Conservation (phyloP, 2,888 invertebrate genomes). For the Patella ulyssiponensis region DNA sequence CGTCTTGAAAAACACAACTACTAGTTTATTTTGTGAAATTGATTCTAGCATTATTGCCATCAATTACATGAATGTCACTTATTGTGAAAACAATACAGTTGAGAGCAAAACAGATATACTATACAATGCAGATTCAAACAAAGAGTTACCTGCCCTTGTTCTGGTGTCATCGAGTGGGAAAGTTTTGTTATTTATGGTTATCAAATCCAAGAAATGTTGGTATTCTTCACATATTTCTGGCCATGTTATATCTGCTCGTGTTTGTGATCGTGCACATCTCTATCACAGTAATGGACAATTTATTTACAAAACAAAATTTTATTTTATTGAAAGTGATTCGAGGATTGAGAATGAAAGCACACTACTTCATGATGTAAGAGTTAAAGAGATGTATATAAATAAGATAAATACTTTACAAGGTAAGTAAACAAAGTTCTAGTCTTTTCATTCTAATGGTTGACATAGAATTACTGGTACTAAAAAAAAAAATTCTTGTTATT, state of each 20-base stretch:
- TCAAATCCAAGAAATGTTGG: not conserved
- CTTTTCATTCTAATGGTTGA: too few species aligned
- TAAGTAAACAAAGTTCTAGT: too few species aligned
- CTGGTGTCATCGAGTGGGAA: not conserved
- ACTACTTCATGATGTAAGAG: not conserved
- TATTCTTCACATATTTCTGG: not conserved
- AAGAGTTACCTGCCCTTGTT: slow-evolving; percentile 1
- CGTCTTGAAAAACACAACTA: not conserved
- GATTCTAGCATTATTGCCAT: not conserved
- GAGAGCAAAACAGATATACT: slow-evolving; percentile 1
- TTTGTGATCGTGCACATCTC: not conserved
- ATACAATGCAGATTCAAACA: not conserved
- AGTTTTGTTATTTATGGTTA: not conserved
- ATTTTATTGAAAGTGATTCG: not conserved
- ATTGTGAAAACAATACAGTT: not conserved
- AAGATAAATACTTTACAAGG: too few species aligned
- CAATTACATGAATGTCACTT: not conserved
- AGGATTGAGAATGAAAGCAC: not conserved
- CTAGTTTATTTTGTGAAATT: not conserved
- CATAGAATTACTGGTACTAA: too few species aligned
- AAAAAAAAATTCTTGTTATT: too few species aligned
- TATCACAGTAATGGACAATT: not conserved
- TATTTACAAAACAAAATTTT: slow-evolving; percentile 4
- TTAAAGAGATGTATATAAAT: not conserved
- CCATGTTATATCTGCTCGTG: not conserved